These are phyloP conservation scores for Arvicanthis niloticus DNA, from an alignment of 2,113 vertebrate genomes.

Conservation along the genomic window DNA sequence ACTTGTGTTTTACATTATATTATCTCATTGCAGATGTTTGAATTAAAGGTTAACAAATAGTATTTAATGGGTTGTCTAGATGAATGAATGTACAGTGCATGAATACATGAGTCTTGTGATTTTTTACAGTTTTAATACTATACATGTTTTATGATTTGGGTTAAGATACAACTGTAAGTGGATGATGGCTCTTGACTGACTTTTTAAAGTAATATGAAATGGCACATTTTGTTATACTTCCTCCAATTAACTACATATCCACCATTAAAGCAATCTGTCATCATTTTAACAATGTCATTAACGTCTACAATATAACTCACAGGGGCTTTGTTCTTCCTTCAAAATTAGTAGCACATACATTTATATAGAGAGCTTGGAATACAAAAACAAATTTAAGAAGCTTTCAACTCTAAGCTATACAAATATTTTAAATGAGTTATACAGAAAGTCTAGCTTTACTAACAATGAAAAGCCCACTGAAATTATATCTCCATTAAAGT, in stretches of 20 bases:
- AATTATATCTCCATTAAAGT: slow-evolving; percentile 85
- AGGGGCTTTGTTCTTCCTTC: slow-evolving; percentile 86
- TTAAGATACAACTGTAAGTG: slow-evolving; percentile 81
- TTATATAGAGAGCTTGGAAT: slow-evolving; percentile 83
- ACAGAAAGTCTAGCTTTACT: slow-evolving; percentile 59
- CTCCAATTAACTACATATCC: slow-evolving; percentile 86
- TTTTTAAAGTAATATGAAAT: slow-evolving; percentile 85
- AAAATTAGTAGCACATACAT: slow-evolving; percentile 85
- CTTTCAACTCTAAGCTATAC: slow-evolving; percentile 83
- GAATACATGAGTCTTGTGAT: slow-evolving; percentile 83
- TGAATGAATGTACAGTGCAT: slow-evolving; percentile 84
- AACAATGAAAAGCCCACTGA: slow-evolving; percentile 81
- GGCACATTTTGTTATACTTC: slow-evolving; percentile 86
- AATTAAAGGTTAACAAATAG: slow-evolving; percentile 91
- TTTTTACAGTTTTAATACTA: slow-evolving; percentile 79
- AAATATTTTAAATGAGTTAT: slow-evolving; percentile 84
- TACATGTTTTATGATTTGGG: slow-evolving; percentile 79
- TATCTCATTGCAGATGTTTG: slow-evolving; percentile 88
- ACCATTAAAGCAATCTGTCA: slow-evolving; percentile 88
- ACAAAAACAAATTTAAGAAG: slow-evolving; percentile 86
- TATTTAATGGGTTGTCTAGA: slow-evolving; percentile 87
- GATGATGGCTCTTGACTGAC: slow-evolving; percentile 84
- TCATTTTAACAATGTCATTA: slow-evolving; percentile 87
- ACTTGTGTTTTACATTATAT: slow-evolving; percentile 89
- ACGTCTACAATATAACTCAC: slow-evolving; percentile 83